phyloP scores from a whole-genome alignment of 2,888 invertebrate genomes.

The Timandra comae region DNA sequence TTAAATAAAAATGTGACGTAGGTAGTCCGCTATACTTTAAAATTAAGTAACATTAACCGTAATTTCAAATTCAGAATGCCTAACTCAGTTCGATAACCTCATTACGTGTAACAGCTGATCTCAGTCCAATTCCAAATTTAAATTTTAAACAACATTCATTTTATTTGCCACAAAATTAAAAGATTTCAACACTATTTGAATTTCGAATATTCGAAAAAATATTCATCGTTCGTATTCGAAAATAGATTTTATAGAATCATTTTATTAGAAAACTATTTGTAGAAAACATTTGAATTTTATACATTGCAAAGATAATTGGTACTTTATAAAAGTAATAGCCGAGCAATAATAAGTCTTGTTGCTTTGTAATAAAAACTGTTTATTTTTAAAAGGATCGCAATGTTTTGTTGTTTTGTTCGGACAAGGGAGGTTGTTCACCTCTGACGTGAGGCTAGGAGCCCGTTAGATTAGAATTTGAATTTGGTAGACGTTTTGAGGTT shows the following conservation, averaged over 20 bases:
- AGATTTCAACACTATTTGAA: too few relatives aligned
- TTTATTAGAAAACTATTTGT: slow-evolving; percentile 3
- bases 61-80: too few relatives aligned
- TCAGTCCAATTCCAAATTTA: slow-evolving; percentile 12
- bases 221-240: too few relatives aligned
- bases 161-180: too few relatives aligned
- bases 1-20: too few relatives aligned
- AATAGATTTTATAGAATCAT: too few relatives aligned
- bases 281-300: slow-evolving; percentile 9
- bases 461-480: slow-evolving; percentile 67
- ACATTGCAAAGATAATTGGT: slow-evolving; percentile 3
- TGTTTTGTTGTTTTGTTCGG: slow-evolving; percentile 46
- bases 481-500: slow-evolving; percentile 45
- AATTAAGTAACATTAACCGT: too few relatives aligned
- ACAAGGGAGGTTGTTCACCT: slow-evolving; percentile 57
- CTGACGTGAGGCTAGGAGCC: slow-evolving; percentile 37
- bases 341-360: slow-evolving; percentile 16
- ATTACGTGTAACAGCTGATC: slow-evolving; percentile 2
- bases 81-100: slow-evolving; percentile 7
- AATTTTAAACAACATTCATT: too few relatives aligned
- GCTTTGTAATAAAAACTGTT: slow-evolving; percentile 29
- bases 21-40: too few relatives aligned
- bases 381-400: slow-evolving; percentile 28
- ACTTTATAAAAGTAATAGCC: not conserved
- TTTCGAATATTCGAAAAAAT: too few relatives aligned